Conservation (phyloP, 1,140 invertebrate genomes). For the Neomicropteryx cornuta region DNA sequence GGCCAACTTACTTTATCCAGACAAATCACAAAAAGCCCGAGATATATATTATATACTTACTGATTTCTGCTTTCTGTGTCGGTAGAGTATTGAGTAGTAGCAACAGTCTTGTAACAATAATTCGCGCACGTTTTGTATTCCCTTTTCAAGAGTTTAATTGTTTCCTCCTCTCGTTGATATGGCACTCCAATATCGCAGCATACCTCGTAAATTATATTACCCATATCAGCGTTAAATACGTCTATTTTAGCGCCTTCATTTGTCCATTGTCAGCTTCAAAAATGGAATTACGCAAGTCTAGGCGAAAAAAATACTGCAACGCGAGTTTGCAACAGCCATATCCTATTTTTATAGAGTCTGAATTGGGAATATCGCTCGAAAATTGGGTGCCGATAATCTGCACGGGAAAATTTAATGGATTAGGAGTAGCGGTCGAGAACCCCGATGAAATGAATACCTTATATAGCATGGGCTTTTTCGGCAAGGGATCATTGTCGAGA, state of each 20-base stretch:
- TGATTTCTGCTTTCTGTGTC: too few species aligned
- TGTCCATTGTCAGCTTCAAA: conserved; percentile 9
- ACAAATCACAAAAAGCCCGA: too few species aligned
- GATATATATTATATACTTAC: too few species aligned
- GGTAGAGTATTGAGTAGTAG: too few species aligned
- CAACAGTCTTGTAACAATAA: too few species aligned
- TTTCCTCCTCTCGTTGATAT: too few species aligned
- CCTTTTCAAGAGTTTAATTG: too few species aligned
- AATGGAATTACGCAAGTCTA: conserved; percentile 37
- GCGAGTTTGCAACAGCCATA: conserved; percentile 26
- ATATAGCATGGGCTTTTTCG: conserved; percentile 62
- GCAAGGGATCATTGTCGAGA: conserved; percentile 55
- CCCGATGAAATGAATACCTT: conserved; percentile 45
- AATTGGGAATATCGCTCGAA: conserved; percentile 13
- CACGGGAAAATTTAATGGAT: conserved; percentile 50
- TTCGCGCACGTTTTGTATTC: too few species aligned
- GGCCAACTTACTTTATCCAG: neutral
- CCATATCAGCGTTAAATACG: too few species aligned
- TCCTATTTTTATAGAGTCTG: conserved; percentile 27
- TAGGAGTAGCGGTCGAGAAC: conserved; percentile 50
- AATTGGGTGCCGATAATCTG: conserved; percentile 34
- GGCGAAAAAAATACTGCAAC: conserved; percentile 27
- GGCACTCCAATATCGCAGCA: too few species aligned
- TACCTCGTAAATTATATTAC: too few species aligned
- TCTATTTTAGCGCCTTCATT: too few species aligned